Percentiles rank a stretch among this genome's conserved stretches.
These are phyloP conservation scores for Hoplostethus mediterraneus DNA, from an alignment of 2,797 vertebrate genomes.

Conservation along the genomic window DNA sequence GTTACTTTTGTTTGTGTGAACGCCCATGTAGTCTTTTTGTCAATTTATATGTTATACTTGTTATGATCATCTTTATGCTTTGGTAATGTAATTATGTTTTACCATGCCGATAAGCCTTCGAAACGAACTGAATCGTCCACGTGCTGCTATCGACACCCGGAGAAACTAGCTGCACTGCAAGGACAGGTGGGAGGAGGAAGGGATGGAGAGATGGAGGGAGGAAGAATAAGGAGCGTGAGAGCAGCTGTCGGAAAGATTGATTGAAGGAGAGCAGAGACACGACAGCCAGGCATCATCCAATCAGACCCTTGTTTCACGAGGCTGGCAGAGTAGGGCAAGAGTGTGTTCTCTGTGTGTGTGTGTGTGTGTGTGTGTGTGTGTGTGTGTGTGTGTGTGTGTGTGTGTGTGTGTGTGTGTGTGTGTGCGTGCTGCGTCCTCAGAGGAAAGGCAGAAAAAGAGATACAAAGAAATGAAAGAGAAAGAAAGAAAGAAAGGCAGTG, in stretches of 20 bases:
- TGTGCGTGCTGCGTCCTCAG: slow-evolving; percentile 44
- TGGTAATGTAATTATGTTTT: too few relatives aligned
- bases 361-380: slow-evolving; percentile 38
- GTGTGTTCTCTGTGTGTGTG: slow-evolving; percentile 1
- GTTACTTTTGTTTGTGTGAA: too few relatives aligned
- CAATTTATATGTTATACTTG: too few relatives aligned
- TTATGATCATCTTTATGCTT: too few relatives aligned
- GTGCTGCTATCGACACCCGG: slow-evolving; percentile 21
- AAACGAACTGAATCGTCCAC: slow-evolving; percentile 4
- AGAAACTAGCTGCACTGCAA: slow-evolving; percentile 68
- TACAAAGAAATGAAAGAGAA: slow-evolving; percentile 23
- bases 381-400: neutral
- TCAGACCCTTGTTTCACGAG: slow-evolving; percentile 64
- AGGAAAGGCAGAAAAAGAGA: slow-evolving; percentile 26
- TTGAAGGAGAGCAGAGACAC: slow-evolving; percentile 67
- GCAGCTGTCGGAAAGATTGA: slow-evolving; percentile 64
- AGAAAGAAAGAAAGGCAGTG: slow-evolving; percentile 26
- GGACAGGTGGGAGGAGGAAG: slow-evolving; percentile 44
- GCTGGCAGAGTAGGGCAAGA: slow-evolving; percentile 48
- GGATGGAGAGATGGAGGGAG: slow-evolving; percentile 21
- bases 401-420: slow-evolving; percentile 23
- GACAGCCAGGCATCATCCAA: slow-evolving; percentile 65
- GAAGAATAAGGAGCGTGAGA: slow-evolving; percentile 26
- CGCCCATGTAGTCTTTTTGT: too few relatives aligned
- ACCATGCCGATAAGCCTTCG: too few relatives aligned